Percentiles rank a stretch among this genome's conserved stretches.
These are phyloP conservation scores for Hemichromis elongatus DNA, from an alignment of 2,113 vertebrate genomes.

Conservation along the genomic window DNA sequence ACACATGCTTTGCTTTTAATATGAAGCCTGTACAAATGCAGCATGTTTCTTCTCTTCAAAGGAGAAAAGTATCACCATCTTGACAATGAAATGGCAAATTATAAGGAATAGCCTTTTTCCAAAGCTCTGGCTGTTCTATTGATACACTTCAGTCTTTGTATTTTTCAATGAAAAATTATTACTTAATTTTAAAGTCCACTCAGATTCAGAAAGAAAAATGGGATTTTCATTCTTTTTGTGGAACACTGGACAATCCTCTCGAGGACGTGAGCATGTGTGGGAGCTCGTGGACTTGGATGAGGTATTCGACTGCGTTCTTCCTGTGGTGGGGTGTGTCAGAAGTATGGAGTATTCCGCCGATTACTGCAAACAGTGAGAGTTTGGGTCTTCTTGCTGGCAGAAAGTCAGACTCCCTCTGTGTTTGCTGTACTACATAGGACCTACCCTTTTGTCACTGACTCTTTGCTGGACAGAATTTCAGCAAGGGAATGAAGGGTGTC, in stretches of 20 bases:
- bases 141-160: neutral
- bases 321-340: neutral
- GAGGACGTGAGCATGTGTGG: neutral
- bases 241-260: neutral
- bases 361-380: neutral
- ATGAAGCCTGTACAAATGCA: neutral
- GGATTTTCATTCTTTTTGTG: neutral
- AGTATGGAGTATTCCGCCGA: fast-evolving
- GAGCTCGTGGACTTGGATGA: neutral
- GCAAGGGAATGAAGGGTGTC: neutral
- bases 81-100: neutral
- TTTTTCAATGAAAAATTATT: neutral
- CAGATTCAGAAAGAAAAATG: neutral
- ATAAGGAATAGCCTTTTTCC: neutral
- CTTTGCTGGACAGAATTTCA: neutral
- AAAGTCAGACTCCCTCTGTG: neutral
- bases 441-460: neutral
- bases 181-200: neutral
- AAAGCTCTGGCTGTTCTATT: neutral
- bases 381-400: neutral
- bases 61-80: neutral
- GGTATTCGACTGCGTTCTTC: neutral
- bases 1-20: neutral
- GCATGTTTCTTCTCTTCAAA: neutral
- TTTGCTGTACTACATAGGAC: neutral